Percentiles rank a stretch among this genome's conserved stretches.
Conservation (phyloP, 2,113 vertebrate species). For the Aphelocoma coerulescens region DNA sequence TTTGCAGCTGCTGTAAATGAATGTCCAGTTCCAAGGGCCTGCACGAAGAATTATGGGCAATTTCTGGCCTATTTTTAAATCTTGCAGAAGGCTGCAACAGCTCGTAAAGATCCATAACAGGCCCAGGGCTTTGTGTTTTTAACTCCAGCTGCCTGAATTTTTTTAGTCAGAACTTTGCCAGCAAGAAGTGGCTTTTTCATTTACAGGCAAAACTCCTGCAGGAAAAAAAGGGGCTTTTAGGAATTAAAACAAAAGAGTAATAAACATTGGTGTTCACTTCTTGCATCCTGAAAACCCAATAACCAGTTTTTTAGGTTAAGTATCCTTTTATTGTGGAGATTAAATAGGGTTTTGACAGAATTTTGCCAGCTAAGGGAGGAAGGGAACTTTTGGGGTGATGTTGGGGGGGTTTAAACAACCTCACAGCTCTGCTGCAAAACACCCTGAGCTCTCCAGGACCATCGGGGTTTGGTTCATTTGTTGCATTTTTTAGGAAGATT, state of each 20-base stretch:
- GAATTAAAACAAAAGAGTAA: neutral
- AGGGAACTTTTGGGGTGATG: neutral
- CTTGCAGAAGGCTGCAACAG: neutral
- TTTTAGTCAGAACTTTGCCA: neutral
- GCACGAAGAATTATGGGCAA: neutral
- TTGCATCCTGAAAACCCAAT: neutral
- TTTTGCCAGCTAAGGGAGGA: neutral
- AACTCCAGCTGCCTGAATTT: neutral
- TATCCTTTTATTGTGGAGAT: neutral
- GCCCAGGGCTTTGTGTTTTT: neutral
- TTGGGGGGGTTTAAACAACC: neutral
- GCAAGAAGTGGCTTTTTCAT: neutral
- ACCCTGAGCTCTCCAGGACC: neutral
- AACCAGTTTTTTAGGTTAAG: neutral
- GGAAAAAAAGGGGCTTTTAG: neutral
- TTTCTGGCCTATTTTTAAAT: neutral
- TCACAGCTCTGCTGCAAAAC: neutral
- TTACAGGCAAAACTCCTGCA: neutral
- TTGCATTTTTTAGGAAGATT: neutral
- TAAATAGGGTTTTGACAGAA: neutral
- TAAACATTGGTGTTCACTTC: neutral
- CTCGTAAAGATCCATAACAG: neutral
- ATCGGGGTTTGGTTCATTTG: too few relatives aligned
- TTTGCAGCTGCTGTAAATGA: neutral
- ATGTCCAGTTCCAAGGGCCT: neutral